Evolutionary conservation across 2,113 vertebrate genomes (phyloP).

Genomic region (Ochotona curzoniae): DNA sequence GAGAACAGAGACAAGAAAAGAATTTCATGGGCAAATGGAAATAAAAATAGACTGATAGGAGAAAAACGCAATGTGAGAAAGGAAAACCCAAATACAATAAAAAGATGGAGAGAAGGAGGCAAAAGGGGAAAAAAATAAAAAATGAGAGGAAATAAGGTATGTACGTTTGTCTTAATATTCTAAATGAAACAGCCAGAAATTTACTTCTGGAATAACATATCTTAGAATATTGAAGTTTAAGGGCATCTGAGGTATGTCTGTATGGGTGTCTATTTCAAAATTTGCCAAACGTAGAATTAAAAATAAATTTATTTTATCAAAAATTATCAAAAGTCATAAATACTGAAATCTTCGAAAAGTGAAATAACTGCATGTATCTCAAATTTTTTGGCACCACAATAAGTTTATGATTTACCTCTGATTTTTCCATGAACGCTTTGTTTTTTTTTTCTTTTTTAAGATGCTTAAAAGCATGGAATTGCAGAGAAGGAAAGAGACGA

Average conservation of each 20-base stretch:
- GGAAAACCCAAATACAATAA: background rate
- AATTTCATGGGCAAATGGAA: background rate
- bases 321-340: no score
- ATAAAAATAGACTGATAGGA: slow-evolving; percentile 31
- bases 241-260: background rate
- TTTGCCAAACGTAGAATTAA: no score
- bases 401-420: no score
- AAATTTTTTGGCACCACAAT: no score
- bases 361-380: no score
- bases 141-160: background rate
- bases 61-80: slow-evolving; percentile 39
- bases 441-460: no score
- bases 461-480: no score
- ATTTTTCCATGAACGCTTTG: no score
- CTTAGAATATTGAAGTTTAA: background rate
- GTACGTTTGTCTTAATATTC: background rate
- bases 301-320: no score
- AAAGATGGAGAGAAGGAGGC: background rate
- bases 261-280: no score
- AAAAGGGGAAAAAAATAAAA: background rate
- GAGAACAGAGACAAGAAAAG: background rate
- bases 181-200: background rate
- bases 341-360: no score
- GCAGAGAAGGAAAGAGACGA: no score
- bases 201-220: background rate